A percentile compares a stretch with the other conserved stretches of the same genome.
Conservation (phyloP, 2,113 vertebrate genomes). For the Montifringilla adamsi region DNA sequence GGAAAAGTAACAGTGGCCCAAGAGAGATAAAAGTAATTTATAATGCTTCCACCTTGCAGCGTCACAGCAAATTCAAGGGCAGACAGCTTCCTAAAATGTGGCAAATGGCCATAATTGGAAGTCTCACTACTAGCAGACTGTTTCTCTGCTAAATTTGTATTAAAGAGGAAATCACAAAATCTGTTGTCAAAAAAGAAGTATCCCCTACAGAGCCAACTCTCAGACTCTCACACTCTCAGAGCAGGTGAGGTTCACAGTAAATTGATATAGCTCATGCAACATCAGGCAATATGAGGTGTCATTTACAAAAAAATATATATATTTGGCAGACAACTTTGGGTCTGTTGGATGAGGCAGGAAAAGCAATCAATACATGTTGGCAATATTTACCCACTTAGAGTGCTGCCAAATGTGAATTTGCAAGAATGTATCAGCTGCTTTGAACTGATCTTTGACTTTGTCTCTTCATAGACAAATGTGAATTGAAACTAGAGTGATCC, state of each 20-base stretch:
- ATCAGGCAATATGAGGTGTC: neutral
- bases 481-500: conserved; percentile 18
- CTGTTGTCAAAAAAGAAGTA: neutral
- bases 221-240: neutral
- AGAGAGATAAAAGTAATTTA: neutral
- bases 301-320: neutral
- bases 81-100: neutral
- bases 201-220: neutral
- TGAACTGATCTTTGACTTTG: conserved; percentile 34
- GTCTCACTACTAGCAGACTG: neutral
- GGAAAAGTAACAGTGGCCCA: neutral
- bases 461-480: neutral
- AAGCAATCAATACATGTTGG: conserved; percentile 31
- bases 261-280: neutral
- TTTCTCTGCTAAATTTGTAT: conserved; percentile 2
- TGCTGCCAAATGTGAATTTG: conserved; percentile 49
- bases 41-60: neutral
- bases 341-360: conserved; percentile 3
- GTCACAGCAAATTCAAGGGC: neutral
- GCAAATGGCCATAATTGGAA: conserved; percentile 1
- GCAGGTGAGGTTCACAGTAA: neutral
- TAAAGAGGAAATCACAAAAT: neutral
- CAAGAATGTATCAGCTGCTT: neutral
- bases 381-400: conserved; percentile 40
- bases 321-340: neutral